Base-by-base conservation (phyloP, 2,888 invertebrate species). In the Drosophila histrio region DNA sequence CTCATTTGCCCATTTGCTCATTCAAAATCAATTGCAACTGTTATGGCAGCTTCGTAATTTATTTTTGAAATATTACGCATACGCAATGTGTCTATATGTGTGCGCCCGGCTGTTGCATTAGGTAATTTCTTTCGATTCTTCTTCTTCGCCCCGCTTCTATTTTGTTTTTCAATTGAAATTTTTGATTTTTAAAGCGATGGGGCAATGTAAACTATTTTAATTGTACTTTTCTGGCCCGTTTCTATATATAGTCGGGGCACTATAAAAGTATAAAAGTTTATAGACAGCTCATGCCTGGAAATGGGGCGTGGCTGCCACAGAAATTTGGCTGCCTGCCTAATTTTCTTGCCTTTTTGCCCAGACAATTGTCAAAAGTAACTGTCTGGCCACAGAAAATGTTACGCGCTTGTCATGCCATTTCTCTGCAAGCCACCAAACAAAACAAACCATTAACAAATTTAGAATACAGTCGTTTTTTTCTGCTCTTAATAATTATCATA, bases 51-150 rank as follows among this genome's bases (percentile, higher is more conserved):
- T 54, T 57, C 57, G n/a, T 47, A 71, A 71, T 71, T 71, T 85
- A 85, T 87, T 87, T 87, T 83, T 85, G 84, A 84, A 78, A 64
- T 64, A 84, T 84, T 87, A 87, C 84, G 78, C 64, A 87, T 84
- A 85, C 84, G 88, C 85, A 67, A 54, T 41, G 53, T n/a, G 3
- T 13, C 15, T 19, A 21, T 38, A 13, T 41, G 57, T 57, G 24
- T 62, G 69, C 56, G 65, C 21, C 60, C 75, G 75, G 58, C 77
- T 62, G 52, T 34, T 54, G 76, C 70, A 87, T 84, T 84, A 87
- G 84, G 86, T 84, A 87, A 85, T 85, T 85, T 79, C 73, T 58
- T 59, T 61, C 49, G 46, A 47, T 44, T 43, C 54, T 60, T 54
- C 52, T 60, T 63, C 61, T 67, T 17, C 6, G n/a, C n/a, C n/a